Conservation (phyloP, 2,888 invertebrate species). For the Aphidius colemani region DNA sequence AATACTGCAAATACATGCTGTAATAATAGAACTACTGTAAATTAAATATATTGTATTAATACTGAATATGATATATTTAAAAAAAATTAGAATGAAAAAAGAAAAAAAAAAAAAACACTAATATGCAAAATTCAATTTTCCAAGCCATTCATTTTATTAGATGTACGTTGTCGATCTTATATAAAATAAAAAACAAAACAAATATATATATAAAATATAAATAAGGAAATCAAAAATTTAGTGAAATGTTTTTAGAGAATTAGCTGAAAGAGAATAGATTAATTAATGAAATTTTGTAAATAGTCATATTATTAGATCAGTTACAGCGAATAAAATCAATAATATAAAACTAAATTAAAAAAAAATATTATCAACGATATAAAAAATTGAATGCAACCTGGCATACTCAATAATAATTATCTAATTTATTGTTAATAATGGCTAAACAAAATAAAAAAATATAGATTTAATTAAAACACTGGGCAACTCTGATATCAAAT, state of each 20-base stretch:
- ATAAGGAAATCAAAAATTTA: conserved; percentile 38
- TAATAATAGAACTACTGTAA: conserved; percentile 52
- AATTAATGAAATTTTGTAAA: conserved; percentile 41
- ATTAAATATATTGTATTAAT: conserved; percentile 45
- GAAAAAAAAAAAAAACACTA: conserved; percentile 22
- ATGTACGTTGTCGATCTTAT: conserved; percentile 55
- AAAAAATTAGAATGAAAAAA: conserved; percentile 29
- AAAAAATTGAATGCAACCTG: conserved; percentile 42
- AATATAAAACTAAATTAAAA: conserved; percentile 8
- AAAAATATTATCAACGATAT: conserved; percentile 25
- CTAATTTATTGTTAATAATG: conserved; percentile 20
- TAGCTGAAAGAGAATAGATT: conserved; percentile 39
- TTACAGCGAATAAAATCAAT: conserved; percentile 25
- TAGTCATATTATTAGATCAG: conserved; percentile 39
- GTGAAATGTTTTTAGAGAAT: conserved; percentile 55
- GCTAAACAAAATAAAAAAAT: conserved; percentile 18
- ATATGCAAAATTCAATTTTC: conserved; percentile 47
- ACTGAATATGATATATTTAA: conserved; percentile 49
- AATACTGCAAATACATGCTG: conserved; percentile 43
- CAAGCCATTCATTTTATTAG: conserved; percentile 55
- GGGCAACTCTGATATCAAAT: conserved; percentile 5
- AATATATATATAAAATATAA: conserved; percentile 42
- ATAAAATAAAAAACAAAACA: conserved; percentile 43
- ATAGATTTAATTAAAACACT: conserved; percentile 26
- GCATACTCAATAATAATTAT: conserved; percentile 34